Percentiles rank a stretch among this genome's conserved stretches.
Evolutionary conservation across 64 coral and sea anemone species (phyloP).

Genomic region (Dendronephthya gigantea): DNA sequence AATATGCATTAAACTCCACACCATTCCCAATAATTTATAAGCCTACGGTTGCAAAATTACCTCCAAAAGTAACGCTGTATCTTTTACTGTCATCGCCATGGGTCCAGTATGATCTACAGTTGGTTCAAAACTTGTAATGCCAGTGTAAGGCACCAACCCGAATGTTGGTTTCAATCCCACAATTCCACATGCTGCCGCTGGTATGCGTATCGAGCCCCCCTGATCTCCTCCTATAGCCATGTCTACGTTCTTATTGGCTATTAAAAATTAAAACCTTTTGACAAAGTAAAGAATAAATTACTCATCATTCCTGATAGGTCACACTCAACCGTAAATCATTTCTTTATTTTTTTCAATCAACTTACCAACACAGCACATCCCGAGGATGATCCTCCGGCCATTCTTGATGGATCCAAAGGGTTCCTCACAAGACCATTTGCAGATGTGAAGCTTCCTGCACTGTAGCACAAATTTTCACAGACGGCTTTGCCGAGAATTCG

Average conservation of each 20-base stretch:
- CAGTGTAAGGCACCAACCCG: slow-evolving; percentile 76
- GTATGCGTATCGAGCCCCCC: slow-evolving; percentile 67
- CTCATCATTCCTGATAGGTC: too few relatives aligned
- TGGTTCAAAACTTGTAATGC: slow-evolving; percentile 40
- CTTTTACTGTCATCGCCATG: slow-evolving; percentile 61
- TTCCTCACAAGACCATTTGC: slow-evolving; percentile 64
- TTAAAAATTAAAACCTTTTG: neutral
- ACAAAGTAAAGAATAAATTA: too few relatives aligned
- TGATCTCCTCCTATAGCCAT: slow-evolving; percentile 75
- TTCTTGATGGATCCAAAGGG: slow-evolving; percentile 46
- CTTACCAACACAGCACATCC: slow-evolving; percentile 74
- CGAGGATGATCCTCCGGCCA: slow-evolving; percentile 63
- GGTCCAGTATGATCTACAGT: slow-evolving; percentile 64
- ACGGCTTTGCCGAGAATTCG: slow-evolving; percentile 67
- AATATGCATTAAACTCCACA: too few relatives aligned
- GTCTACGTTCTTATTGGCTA: slow-evolving; percentile 59
- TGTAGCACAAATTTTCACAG: slow-evolving; percentile 60
- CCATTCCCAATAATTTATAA: too few relatives aligned
- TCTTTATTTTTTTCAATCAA: too few relatives aligned
- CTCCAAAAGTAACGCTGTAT: slow-evolving; percentile 57
- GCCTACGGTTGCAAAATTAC: neutral
- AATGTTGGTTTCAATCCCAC: slow-evolving; percentile 77
- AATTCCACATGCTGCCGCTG: slow-evolving; percentile 58
- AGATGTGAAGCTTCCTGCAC: slow-evolving; percentile 58
- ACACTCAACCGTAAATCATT: too few relatives aligned